A percentile compares a stretch with the other conserved stretches of the same genome.
phyloP scores from a whole-genome alignment of 2,888 invertebrate genomes.

The Nomada ferruginata region DNA sequence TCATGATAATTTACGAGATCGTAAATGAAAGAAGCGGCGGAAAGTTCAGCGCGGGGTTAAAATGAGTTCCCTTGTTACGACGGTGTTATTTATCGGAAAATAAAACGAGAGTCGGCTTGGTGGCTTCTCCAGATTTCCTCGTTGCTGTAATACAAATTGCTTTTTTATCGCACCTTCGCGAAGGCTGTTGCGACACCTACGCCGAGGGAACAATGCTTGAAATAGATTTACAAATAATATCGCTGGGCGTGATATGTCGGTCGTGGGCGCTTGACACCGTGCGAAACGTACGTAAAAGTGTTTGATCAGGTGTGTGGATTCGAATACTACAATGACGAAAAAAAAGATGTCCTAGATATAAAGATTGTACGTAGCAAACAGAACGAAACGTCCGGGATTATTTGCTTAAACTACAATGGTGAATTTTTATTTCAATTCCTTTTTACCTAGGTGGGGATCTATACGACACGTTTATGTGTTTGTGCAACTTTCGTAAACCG shows the following conservation, averaged over 20 bases:
- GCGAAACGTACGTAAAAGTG: too few species aligned
- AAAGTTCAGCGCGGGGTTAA: constrained; percentile 36
- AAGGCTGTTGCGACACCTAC: neutral
- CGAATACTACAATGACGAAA: too few species aligned
- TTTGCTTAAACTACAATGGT: too few species aligned
- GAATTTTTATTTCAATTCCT: too few species aligned
- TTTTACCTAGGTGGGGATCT: neutral
- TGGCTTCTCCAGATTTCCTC: neutral
- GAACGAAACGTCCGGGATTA: too few species aligned
- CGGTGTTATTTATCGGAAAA: constrained; percentile 33
- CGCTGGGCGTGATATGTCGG: too few species aligned
- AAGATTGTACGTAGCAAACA: too few species aligned
- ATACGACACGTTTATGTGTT: neutral
- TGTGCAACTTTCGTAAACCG: neutral
- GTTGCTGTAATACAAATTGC: neutral
- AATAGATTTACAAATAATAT: too few species aligned
- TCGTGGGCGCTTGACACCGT: too few species aligned
- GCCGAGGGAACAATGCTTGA: too few species aligned
- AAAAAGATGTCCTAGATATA: too few species aligned
- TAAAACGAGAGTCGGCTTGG: neutral
- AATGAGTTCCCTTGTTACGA: constrained; percentile 25
- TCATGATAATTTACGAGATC: constrained; percentile 35
- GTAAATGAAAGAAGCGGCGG: constrained; percentile 19
- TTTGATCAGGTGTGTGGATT: too few species aligned
- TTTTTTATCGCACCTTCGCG: neutral